phyloP scores from a whole-genome alignment of 2,888 invertebrate species.

The Germaria angustata region DNA sequence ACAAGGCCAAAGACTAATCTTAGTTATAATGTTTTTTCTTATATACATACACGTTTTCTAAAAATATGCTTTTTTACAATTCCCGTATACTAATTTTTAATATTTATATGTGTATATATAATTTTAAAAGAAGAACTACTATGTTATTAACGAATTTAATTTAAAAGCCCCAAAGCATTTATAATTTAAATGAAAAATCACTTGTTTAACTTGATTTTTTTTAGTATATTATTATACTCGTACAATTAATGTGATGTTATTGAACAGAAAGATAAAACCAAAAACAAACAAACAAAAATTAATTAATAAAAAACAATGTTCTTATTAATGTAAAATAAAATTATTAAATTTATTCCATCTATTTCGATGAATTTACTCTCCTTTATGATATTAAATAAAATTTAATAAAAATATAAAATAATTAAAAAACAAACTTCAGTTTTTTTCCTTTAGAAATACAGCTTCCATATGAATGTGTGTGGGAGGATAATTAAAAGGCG shows the following conservation, averaged over 20 bases:
- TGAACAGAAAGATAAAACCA: conserved; percentile 62
- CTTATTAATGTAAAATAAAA: conserved; percentile 48
- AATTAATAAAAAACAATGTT: conserved; percentile 45
- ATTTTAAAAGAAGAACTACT: not conserved
- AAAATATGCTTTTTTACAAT: conserved; percentile 25
- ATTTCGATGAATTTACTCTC: conserved; percentile 66
- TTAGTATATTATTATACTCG: conserved; percentile 25
- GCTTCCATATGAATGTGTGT: no score
- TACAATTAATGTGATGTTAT: conserved; percentile 74
- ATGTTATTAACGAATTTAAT: not conserved
- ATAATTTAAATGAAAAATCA: not conserved
- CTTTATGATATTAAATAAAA: conserved; percentile 64
- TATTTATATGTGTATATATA: conserved; percentile 23
- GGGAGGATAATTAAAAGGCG: no score
- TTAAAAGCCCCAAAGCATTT: conserved; percentile 15
- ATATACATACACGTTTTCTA: conserved; percentile 30
- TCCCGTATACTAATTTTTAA: conserved; percentile 9
- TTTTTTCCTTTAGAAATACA: not conserved
- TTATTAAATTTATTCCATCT: conserved; percentile 60
- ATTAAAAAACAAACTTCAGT: not conserved
- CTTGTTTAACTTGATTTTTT: conserved; percentile 2
- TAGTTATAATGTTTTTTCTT: conserved; percentile 44
- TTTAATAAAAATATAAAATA: conserved; percentile 8
- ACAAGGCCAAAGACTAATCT: conserved; percentile 63
- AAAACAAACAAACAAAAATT: not conserved